Base-by-base conservation (phyloP, 2,888 invertebrate species). In the Imbricaverruca yamaguchii region DNA sequence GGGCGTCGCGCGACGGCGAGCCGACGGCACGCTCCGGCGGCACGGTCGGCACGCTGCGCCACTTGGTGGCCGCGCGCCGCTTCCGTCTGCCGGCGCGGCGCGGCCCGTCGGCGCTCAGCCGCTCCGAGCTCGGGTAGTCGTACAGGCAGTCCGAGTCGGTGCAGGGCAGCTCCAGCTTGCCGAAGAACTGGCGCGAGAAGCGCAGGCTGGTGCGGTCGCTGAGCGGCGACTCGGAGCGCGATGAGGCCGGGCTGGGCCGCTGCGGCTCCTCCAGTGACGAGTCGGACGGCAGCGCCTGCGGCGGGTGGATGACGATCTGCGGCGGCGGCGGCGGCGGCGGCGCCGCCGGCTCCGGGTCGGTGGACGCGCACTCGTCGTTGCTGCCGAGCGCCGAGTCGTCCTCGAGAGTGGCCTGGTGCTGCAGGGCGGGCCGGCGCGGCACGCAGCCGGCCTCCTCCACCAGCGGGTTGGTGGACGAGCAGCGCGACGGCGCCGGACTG, bases 91-190 rank as follows among this genome's bases (percentile, higher is more conserved):
- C 56, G n/a, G 69, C 23, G 65, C 63, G 77, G 80, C 82, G 15
- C 81, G 81, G 59, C 9, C 74, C 74, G 53, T 55, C 74, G 10
- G 74, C 74, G 53, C 55, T 15, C 55, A 84, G 85, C 10, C 85
- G 85, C 86, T 93, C 93, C 11, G 93, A 92, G 86, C 93, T 93
- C 8, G 93, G 92, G 86, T 92, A 93, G 87, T 94, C 93, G 86
- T 93, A 93, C 53, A 93, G 87, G 7, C 93, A 93, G 86, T 93
- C 93, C 0, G 93, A 93, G 87, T 93, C 93, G 21, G 93, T 93
- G 85, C 92, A 92, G 23, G 92, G 92, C 82, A 92, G 86, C 82
- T 85, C 90, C 89, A 81, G 81, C 59, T 83, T 83, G n/a, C 82
- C 83, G 80, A 83, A 83, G 80, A 83, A 83, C 74, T 82, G 82